These are phyloP conservation scores for Plagodis dolabraria DNA, from an alignment of 2,888 invertebrate genomes.

Conservation along the genomic window DNA sequence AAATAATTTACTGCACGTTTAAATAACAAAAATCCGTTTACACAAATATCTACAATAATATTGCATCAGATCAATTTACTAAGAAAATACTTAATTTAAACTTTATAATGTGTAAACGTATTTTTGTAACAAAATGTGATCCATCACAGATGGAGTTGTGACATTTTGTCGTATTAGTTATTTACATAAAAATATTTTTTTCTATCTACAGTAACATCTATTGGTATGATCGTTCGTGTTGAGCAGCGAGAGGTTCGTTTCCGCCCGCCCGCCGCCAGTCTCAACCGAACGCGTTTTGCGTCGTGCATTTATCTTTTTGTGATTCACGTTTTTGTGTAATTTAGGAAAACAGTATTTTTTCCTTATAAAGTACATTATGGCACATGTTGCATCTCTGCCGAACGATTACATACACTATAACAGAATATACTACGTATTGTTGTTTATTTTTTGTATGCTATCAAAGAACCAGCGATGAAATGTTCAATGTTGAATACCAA, in stretches of 20 bases:
- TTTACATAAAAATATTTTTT: slow-evolving; percentile 56
- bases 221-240: slow-evolving; percentile 51
- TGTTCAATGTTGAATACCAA: too few relatives aligned
- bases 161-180: slow-evolving; percentile 52
- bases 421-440: too few relatives aligned
- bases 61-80: slow-evolving; percentile 13
- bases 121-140: slow-evolving; percentile 18
- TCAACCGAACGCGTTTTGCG: slow-evolving; percentile 21
- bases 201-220: slow-evolving; percentile 64
- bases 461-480: too few relatives aligned
- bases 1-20: slow-evolving; percentile 65
- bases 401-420: not conserved
- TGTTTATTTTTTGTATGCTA: too few relatives aligned
- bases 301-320: slow-evolving; percentile 19
- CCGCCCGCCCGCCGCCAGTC: not conserved
- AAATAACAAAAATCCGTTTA: slow-evolving; percentile 43
- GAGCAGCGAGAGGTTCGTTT: not conserved
- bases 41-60: slow-evolving; percentile 36
- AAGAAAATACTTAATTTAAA: not conserved
- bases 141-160: slow-evolving; percentile 66
- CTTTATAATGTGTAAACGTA: slow-evolving; percentile 25
- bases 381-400: slow-evolving; percentile 24
- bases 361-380: slow-evolving; percentile 32
- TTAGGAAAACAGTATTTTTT: slow-evolving; percentile 20
- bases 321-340: slow-evolving; percentile 8